These are phyloP conservation scores for Drosophila ohnishii DNA, from an alignment of 1,140 invertebrate genomes.

Conservation along the genomic window DNA sequence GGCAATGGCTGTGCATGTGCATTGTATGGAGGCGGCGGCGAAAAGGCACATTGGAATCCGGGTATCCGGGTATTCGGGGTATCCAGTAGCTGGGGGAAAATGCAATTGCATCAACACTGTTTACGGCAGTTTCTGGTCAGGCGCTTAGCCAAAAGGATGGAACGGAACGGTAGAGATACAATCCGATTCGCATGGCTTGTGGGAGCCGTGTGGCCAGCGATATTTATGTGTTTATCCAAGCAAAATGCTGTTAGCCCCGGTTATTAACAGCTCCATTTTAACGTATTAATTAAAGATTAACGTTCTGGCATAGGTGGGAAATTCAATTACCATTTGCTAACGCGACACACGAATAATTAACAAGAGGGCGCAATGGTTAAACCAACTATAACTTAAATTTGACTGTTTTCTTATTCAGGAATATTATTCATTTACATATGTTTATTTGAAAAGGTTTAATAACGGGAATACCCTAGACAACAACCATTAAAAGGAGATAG, in stretches of 20 bases:
- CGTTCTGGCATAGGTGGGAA: not conserved
- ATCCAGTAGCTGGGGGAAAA: not conserved
- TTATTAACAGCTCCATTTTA: constrained; percentile 9
- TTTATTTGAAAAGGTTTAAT: not conserved
- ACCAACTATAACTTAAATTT: not conserved
- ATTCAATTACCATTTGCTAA: not conserved
- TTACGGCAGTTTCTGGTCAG: constrained; percentile 21
- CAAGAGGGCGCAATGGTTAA: too few relatives aligned
- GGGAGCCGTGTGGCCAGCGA: not conserved
- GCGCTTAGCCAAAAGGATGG: constrained; percentile 8
- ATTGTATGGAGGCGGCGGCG: not conserved
- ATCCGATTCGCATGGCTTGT: not conserved
- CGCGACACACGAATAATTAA: not conserved
- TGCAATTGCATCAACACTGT: constrained; percentile 37
- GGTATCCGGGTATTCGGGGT: not conserved
- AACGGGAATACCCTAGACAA: too few relatives aligned
- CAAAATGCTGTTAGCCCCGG: not conserved
- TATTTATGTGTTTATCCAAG: constrained; percentile 29
- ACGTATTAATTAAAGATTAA: constrained; percentile 13
- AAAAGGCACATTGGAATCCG: constrained; percentile 16
- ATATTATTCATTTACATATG: not conserved
- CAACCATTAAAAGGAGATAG: not conserved
- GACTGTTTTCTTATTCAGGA: not conserved
- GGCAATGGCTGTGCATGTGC: not conserved
- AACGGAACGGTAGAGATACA: not conserved